Base-by-base conservation (phyloP, 2,888 invertebrate species). In the Ptychoptera albimana region DNA sequence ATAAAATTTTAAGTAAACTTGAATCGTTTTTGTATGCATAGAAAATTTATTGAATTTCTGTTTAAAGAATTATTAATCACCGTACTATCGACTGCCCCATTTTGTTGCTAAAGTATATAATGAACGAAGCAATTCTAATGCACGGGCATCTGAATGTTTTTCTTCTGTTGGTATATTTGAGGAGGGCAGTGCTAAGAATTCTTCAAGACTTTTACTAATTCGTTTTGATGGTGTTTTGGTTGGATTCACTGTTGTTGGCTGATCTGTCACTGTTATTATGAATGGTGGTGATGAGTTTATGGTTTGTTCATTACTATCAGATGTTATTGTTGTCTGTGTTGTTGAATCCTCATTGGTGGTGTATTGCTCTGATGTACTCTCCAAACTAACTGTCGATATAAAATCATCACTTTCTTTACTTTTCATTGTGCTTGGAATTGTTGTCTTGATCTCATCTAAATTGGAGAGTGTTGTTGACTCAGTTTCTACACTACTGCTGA, bases 101-200 rank as follows among this genome's bases (percentile, higher is more conserved):
- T 79, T 77, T 14, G 86, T 82, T 45, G 87, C 86, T 60, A 88
- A 77, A 49, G 82, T 77, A 64, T 87, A 88, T 46, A 88, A 69
- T 50, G 87, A 85, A 66, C 83, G 78, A 57, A 88, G 72, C 52
- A 88, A 68, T 64, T 87, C 85, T 54, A 88, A 67, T 11, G 87
- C 87, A 60, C 87, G 72, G 15, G 77, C 76, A 56, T 87, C 86
- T 11, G 86, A 77, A 43, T 72, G 65, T 16, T 61, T 60, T 56
- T 70, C 70, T 7, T 4, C 9, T 2, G 11, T n/a, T 34, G 8
- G 16, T 16, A 34, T 35, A 63, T 87, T 85, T 54, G 87, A 67
- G 11, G 87, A 86, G 60, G 87, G 72, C 15, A 77, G 76, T 56
- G 87, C 86, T 11, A 85, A 77, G 42, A 72, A 64, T 15, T 61